phyloP scores from a whole-genome alignment of 2,113 vertebrate species.

The Benitochromis conjunctus region DNA sequence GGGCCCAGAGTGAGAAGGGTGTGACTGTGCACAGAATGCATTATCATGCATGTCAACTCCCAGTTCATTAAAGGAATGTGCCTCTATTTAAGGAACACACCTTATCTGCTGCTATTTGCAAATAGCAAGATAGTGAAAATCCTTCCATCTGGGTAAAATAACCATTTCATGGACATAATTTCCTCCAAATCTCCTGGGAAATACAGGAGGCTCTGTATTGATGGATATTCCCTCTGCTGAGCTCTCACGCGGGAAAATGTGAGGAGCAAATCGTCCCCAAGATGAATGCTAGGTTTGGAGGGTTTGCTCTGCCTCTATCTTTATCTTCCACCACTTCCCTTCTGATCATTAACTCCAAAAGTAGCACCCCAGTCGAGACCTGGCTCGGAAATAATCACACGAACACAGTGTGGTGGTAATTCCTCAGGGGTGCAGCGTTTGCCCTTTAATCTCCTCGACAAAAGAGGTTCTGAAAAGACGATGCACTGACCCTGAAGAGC shows the following conservation, averaged over 20 bases:
- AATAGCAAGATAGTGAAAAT: neutral
- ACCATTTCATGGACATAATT: conserved; percentile 20
- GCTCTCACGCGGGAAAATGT: neutral
- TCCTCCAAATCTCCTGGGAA: conserved; percentile 3
- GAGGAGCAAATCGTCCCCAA: neutral
- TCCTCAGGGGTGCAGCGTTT: conserved; percentile 6
- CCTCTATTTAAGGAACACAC: neutral
- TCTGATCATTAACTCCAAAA: conserved; percentile 19
- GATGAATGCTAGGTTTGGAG: neutral
- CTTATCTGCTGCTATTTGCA: conserved; percentile 14
- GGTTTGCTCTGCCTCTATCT: neutral
- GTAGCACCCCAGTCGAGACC: conserved; percentile 1
- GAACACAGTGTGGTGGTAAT: conserved; percentile 36
- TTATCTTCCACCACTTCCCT: neutral
- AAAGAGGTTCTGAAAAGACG: neutral
- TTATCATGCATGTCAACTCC: conserved; percentile 35
- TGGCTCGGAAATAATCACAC: conserved; percentile 20
- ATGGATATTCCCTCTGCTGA: neutral
- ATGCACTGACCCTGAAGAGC: neutral
- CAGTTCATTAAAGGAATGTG: conserved; percentile 19
- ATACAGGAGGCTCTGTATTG: neutral
- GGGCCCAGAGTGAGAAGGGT: conserved; percentile 6
- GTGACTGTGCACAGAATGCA: conserved; percentile 23
- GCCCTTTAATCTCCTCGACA: conserved; percentile 37
- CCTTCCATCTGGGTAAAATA: neutral